Percentiles rank a stretch among this genome's conserved stretches.
These are phyloP conservation scores for Caenorhabditis briggsae DNA, from an alignment of 1,140 invertebrate genomes.

Conservation along the genomic window DNA sequence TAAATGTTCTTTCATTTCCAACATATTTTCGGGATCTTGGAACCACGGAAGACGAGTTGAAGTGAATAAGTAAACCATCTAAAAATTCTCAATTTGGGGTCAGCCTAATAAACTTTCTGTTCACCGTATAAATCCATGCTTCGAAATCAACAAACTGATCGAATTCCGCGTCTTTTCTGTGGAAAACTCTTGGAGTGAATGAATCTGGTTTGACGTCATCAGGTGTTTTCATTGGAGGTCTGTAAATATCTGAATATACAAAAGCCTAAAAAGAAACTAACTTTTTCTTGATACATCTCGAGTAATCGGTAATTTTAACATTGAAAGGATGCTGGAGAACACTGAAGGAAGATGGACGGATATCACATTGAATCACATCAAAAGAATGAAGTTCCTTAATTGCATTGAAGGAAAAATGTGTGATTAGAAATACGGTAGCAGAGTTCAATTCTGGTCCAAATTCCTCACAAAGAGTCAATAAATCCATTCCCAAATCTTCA, in stretches of 20 bases:
- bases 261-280: not conserved
- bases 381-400: slow-evolving; percentile 36
- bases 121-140: slow-evolving; percentile 40
- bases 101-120: not conserved
- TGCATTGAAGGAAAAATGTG: slow-evolving; percentile 16
- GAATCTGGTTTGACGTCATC: not conserved
- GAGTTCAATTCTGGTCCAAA: not conserved
- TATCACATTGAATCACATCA: slow-evolving; percentile 15
- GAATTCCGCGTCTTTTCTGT: slow-evolving; percentile 7
- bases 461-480: slow-evolving; percentile 23
- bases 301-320: slow-evolving; percentile 13
- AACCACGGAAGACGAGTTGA: not conserved
- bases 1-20: not conserved
- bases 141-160: slow-evolving; percentile 36
- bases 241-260: not conserved
- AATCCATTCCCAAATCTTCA: slow-evolving; percentile 35
- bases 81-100: not conserved
- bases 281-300: slow-evolving; percentile 17
- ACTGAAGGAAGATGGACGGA: slow-evolving; percentile 35
- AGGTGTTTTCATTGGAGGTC: not conserved
- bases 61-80: slow-evolving; percentile 15
- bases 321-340: slow-evolving; percentile 15
- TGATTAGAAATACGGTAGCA: not conserved
- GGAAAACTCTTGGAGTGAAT: slow-evolving; percentile 22
- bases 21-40: not conserved